These are phyloP conservation scores for Parazoanthus swiftii DNA, from an alignment of 92 coral and sea anemone species.

Conservation along the genomic window DNA sequence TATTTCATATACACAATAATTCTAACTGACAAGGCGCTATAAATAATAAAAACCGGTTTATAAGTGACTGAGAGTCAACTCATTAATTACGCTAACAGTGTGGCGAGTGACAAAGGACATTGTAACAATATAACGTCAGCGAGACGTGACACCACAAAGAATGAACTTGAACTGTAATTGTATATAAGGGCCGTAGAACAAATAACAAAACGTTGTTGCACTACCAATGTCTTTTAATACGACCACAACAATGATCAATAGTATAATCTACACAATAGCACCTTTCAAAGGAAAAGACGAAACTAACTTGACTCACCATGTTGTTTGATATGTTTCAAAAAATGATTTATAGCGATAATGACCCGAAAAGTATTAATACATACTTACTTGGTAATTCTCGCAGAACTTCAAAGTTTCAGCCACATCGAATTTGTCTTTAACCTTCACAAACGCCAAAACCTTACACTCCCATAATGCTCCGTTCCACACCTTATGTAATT, in stretches of 20 bases:
- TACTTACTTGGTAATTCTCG: constrained; percentile 15
- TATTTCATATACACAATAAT: too few relatives aligned
- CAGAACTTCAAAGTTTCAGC: constrained; percentile 33
- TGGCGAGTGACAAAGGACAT: background rate
- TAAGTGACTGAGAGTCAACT: too few relatives aligned
- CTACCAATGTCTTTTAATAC: too few relatives aligned
- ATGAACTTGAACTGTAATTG: background rate
- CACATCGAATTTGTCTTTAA: constrained; percentile 10
- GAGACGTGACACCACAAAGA: too few relatives aligned
- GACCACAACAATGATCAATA: too few relatives aligned
- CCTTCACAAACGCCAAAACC: constrained; percentile 32
- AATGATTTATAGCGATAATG: background rate
- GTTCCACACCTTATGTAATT: constrained; percentile 19
- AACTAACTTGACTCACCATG: background rate
- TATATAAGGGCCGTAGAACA: too few relatives aligned
- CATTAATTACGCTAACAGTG: background rate
- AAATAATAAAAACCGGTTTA: too few relatives aligned
- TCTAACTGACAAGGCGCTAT: too few relatives aligned
- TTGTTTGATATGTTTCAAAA: too few relatives aligned
- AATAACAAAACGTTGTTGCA: too few relatives aligned
- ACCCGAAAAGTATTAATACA: background rate
- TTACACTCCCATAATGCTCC: constrained; percentile 6
- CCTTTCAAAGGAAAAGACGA: background rate
- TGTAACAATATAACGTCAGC: too few relatives aligned
- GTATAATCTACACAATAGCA: background rate